A percentile compares a stretch with the other conserved stretches of the same genome.
phyloP scores from a whole-genome alignment of 2,888 invertebrate genomes.

The Sisyra terminalis region DNA sequence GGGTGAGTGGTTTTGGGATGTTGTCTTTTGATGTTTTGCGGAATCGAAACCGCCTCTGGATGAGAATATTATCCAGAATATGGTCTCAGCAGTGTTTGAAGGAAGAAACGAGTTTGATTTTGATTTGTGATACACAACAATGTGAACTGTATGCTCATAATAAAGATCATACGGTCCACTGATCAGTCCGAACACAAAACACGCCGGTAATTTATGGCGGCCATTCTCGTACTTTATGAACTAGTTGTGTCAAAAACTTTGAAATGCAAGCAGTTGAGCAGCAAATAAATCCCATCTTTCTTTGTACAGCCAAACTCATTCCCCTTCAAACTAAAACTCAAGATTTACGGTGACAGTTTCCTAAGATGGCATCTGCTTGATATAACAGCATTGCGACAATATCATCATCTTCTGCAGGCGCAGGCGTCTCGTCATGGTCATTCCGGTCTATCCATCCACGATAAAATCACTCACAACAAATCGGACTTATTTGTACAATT shows the following conservation, averaged over 20 bases:
- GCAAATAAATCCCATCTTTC: conserved; percentile 6
- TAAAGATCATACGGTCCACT: conserved; percentile 6
- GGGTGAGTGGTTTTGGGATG: too few species aligned
- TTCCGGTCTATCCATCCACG: too few species aligned
- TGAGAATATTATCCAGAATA: background rate
- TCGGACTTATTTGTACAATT: too few species aligned
- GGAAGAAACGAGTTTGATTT: background rate
- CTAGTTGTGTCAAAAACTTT: conserved; percentile 6
- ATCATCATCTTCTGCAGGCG: too few species aligned
- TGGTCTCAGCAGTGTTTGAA: background rate
- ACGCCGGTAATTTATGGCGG: conserved; percentile 3
- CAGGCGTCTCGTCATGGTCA: too few species aligned
- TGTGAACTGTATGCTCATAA: conserved; percentile 2
- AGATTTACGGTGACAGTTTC: conserved; percentile 6
- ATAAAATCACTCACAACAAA: too few species aligned
- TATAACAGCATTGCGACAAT: conserved; percentile 1
- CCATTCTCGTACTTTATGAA: conserved; percentile 1
- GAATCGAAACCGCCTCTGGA: too few species aligned
- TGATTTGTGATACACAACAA: conserved; percentile 5
- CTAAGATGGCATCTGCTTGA: conserved; percentile 5
- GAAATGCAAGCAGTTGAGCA: conserved; percentile 2
- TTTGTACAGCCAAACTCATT: conserved; percentile 1
- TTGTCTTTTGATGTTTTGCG: too few species aligned
- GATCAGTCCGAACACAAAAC: conserved; percentile 1
- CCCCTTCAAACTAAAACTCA: conserved; percentile 1